A percentile compares a stretch with the other conserved stretches of the same genome.
These are phyloP conservation scores for Tetranychus urticae DNA, from an alignment of 1,140 invertebrate genomes.

Conservation along the genomic window DNA sequence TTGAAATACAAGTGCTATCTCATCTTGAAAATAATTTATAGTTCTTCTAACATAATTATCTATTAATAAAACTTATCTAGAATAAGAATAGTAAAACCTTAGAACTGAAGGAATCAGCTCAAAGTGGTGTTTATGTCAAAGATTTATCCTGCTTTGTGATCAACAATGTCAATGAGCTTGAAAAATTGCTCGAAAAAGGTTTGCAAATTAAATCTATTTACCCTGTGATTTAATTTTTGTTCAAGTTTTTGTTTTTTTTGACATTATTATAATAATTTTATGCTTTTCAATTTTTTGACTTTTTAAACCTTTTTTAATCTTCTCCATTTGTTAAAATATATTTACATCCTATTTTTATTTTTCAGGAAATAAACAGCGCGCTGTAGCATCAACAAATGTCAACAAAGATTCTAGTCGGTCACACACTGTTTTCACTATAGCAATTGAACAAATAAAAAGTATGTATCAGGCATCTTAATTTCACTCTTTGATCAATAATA, in stretches of 20 bases:
- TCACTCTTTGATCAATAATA: not conserved
- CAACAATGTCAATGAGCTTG: constrained; percentile 56
- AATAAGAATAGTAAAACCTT: constrained; percentile 6
- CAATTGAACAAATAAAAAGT: constrained; percentile 40
- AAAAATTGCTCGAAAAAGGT: constrained; percentile 15
- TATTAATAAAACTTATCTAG: not conserved
- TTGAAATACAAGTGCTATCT: not conserved
- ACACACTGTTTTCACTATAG: constrained; percentile 69
- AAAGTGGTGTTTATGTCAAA: constrained; percentile 57
- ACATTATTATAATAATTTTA: not conserved
- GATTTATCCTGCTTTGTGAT: constrained; percentile 49
- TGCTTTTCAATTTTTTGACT: constrained; percentile 2
- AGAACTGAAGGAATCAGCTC: constrained; percentile 44
- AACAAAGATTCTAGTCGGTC: constrained; percentile 59
- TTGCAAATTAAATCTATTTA: not conserved
- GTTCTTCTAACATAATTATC: not conserved
- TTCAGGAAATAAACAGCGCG: constrained; percentile 16
- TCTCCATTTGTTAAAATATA: not conserved
- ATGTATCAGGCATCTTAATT: constrained; percentile 15
- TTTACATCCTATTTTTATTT: not conserved
- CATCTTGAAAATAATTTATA: not conserved
- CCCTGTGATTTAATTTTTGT: not conserved
- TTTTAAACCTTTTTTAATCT: not conserved
- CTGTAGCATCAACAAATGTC: constrained; percentile 58
- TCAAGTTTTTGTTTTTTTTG: not conserved